Conservation (phyloP, 2,797 vertebrate genomes). For the Artibeus lituratus region DNA sequence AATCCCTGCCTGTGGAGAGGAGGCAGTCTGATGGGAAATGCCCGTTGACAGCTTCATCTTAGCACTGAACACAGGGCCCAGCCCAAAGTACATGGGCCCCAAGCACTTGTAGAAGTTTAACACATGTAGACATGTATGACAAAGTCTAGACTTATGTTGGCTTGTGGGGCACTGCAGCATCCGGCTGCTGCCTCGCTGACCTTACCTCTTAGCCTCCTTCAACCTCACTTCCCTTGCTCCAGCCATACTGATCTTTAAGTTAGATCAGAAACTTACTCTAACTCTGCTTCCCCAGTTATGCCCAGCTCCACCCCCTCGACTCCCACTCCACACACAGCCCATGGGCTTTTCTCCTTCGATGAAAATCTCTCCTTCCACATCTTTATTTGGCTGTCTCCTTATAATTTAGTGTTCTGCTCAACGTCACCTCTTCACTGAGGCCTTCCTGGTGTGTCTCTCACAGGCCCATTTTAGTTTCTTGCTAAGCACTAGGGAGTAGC, state of each 20-base stretch:
- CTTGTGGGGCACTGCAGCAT: not conserved
- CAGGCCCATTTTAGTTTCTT: not conserved
- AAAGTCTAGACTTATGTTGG: not conserved
- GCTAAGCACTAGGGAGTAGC: not conserved
- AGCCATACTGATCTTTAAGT: not conserved
- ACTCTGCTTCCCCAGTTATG: not conserved
- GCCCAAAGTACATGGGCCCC: fast-evolving
- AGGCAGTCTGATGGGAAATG: not conserved
- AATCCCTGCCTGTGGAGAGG: not conserved
- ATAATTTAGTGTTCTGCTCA: not conserved
- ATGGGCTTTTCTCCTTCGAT: not conserved
- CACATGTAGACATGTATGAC: not conserved
- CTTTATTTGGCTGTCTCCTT: not conserved
- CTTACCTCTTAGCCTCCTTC: not conserved
- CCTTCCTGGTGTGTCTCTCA: not conserved
- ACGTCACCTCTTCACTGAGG: not conserved
- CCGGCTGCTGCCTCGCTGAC: not conserved
- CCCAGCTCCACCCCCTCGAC: not conserved
- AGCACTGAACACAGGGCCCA: not conserved
- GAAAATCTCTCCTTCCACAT: not conserved
- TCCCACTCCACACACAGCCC: not conserved
- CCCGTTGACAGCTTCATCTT: not conserved
- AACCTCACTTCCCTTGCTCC: not conserved
- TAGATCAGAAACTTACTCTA: too few relatives aligned
- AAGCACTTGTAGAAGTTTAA: not conserved